Conservation (phyloP, 2,113 vertebrate species). For the Oreocharis arfaki region DNA sequence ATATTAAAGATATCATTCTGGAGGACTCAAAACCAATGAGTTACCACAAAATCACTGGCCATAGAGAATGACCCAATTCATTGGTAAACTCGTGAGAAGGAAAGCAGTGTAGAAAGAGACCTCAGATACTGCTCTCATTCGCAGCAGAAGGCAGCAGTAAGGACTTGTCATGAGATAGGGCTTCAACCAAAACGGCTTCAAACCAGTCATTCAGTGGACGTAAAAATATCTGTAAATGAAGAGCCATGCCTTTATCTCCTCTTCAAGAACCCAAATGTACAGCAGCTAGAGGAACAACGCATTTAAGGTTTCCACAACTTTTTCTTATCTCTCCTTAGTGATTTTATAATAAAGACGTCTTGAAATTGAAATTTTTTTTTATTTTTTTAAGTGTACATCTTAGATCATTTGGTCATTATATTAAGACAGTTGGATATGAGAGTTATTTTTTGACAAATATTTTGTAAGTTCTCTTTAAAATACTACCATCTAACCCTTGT, state of each 20-base stretch:
- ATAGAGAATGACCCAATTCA: neutral
- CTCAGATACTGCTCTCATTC: neutral
- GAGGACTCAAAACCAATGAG: neutral
- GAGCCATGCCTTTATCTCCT: neutral
- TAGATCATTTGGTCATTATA: neutral
- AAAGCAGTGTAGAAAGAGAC: neutral
- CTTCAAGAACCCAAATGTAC: neutral
- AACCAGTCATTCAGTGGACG: neutral
- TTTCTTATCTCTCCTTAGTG: neutral
- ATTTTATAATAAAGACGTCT: neutral
- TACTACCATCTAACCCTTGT: neutral
- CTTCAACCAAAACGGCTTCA: fast-evolving
- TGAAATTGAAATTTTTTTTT: neutral
- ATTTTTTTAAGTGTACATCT: neutral
- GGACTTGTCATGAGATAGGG: neutral
- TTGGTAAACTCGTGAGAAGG: neutral
- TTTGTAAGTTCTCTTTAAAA: neutral
- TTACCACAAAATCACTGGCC: neutral
- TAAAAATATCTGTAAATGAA: neutral
- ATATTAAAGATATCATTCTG: conserved; percentile 1
- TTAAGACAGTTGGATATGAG: neutral
- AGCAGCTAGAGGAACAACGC: neutral
- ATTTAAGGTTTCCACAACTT: neutral
- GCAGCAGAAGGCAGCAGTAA: neutral
- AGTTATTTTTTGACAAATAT: neutral